Base-by-base conservation (phyloP, 1,140 invertebrate genomes). In the Hyles vespertilio region DNA sequence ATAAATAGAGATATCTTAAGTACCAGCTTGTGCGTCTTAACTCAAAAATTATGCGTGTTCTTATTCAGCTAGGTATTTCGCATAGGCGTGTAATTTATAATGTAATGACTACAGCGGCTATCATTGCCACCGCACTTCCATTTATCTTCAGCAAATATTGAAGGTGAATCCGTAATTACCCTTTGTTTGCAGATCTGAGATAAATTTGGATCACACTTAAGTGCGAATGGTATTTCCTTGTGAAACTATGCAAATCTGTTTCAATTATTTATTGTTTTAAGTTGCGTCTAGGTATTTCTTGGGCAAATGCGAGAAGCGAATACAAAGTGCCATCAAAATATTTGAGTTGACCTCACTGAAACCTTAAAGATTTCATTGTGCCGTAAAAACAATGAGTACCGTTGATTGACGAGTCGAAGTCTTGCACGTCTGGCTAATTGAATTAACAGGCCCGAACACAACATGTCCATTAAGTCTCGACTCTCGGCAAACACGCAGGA, bases 81-180 rank as follows among this genome's bases (percentile, higher is more conserved):
- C n/a, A 11, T 48, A 32, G 36, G 36, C 36, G 8, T 44, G 52
- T 50, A 58, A 63, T 58, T 63, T 55, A 69, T 70, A 64, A 72
- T 70, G 66, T 74, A 70, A 76, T 76, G 72, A 77, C 64, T 72
- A 71, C 72, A 70, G 68, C 72, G 72, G 77, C 78, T 79, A 81
- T 74, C 67, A 46, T 71, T 70, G 75, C 79, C 63, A 73, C 72
- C 67, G 75, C 70, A 60, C 65, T 65, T 69, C 69, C 71, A 77
- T 75, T 86, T 84, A 85, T 87, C 84, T 82, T 61, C 43, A 53
- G 67, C 64, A 83, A 85, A 87, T 83, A 87, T 85, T 85, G 72
- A 71, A 77, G 72, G 72, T 81, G 77, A 81, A 77, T 79, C 70
- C 74, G 71, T 77, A 81, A 80, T 81, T 79, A 68, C 62, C 73